Base-by-base conservation (phyloP, 2,113 vertebrate genomes). In the Tichodroma muraria region DNA sequence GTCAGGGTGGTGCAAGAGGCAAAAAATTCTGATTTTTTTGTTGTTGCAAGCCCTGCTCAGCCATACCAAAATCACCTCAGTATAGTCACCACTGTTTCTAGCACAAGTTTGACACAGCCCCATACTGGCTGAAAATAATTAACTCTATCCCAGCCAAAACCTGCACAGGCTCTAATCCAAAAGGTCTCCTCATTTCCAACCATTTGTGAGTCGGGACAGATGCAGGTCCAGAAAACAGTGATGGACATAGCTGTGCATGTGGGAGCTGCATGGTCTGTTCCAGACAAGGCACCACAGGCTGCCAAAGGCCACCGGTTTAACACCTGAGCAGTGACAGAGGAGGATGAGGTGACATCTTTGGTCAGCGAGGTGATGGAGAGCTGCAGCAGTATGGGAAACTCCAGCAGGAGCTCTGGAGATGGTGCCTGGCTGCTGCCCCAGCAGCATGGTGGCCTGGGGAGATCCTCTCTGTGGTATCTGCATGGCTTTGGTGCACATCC, bases 271-370 rank as follows among this genome's bases (percentile, higher is more conserved):
- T 18, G 20, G 5, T 45, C 33, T 73, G 20, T 5, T 61, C 23
- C 60, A 65, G 20, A 14, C 1, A 0, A 56, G 49, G n/a, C 23
- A 65, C 31, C 15, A 17, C 0, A 0, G 35, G 12, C 20, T 69
- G 38, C 11, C 21, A 42, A 40, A 60, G 11, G 27, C 16, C 3
- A 1, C 15, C 4, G 19, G 15, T 20, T 61, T 37, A 57, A 57
- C 33, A 6, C 28, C n/a, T 23, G 23, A 66, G 38, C 15, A 35
- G 40, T 47, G 60, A 21, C 35, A 63, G 60, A 61, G 54, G 9
- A 69, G 40, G 7, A 45, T 38, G 63, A 49, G 20, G 12, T 5
- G 35, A 16, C 35, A 33, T 4, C 35, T 92, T 85, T 45, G 38
- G 17, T n/a, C 15, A 53, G 35, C 1, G 2, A 60, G 23, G 15